Evolutionary conservation across 2,113 vertebrate species (phyloP).

Genomic region (Clarias gariepinus): DNA sequence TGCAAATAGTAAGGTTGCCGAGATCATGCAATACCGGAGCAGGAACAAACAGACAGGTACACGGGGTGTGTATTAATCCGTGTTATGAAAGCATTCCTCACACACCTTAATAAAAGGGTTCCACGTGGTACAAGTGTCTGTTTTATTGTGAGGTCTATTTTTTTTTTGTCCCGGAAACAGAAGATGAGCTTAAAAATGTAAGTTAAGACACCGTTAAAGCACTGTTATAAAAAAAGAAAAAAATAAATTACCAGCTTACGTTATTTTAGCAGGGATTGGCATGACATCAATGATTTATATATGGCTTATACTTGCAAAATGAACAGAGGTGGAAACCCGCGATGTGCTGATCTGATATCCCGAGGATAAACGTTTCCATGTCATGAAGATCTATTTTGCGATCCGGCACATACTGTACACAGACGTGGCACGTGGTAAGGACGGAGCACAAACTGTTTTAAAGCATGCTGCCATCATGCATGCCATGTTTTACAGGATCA

Average conservation of each 20-base stretch:
- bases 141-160: not conserved
- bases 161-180: not conserved
- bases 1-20: constrained; percentile 22
- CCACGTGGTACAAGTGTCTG: not conserved
- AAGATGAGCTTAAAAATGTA: constrained; percentile 16
- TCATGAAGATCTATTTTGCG: not conserved
- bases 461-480: not conserved
- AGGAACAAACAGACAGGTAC: not conserved
- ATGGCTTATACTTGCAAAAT: constrained; percentile 15
- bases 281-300: not conserved
- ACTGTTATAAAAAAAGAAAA: not conserved
- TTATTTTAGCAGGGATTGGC: not conserved
- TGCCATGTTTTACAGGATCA: not conserved
- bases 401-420: not conserved
- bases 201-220: not conserved
- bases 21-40: constrained; percentile 24
- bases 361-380: not conserved
- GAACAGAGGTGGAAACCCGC: not conserved
- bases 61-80: not conserved
- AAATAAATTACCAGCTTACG: not conserved
- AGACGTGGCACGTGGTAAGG: not conserved
- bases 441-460: not conserved
- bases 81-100: not conserved
- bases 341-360: not conserved
- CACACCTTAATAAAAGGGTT: not conserved